These are phyloP conservation scores for Procapra przewalskii DNA, from an alignment of 2,113 vertebrate species.

Conservation along the genomic window DNA sequence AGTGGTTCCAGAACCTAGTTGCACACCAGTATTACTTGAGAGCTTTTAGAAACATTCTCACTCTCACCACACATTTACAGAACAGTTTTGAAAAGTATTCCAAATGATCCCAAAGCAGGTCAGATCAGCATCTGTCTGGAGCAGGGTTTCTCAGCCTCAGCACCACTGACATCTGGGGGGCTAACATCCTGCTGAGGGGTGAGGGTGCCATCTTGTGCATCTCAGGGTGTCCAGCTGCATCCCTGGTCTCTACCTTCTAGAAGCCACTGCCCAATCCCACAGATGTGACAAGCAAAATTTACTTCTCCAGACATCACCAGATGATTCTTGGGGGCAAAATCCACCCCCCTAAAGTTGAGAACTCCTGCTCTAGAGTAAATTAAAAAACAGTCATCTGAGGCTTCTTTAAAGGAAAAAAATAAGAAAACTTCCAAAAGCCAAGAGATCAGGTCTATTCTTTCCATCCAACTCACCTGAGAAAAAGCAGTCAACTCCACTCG, in stretches of 20 bases:
- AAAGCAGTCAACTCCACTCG: background rate
- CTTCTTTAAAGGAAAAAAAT: background rate
- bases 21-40: background rate
- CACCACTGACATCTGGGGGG: background rate
- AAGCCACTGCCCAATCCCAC: background rate
- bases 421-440: background rate
- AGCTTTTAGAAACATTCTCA: background rate
- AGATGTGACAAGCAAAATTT: background rate
- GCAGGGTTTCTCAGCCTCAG: background rate
- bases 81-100: background rate
- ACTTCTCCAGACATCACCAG: background rate
- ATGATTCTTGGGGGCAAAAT: background rate
- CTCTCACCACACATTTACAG: background rate
- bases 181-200: fast-evolving
- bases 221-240: background rate
- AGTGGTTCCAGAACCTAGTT: background rate
- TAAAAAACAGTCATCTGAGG: background rate
- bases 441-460: background rate
- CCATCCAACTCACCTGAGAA: background rate
- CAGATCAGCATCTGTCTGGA: background rate
- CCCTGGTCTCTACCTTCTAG: background rate
- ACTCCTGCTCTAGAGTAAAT: background rate
- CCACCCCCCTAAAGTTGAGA: background rate
- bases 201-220: no score
- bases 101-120: background rate